Percentiles rank a stretch among this genome's conserved stretches.
phyloP scores from a whole-genome alignment of 2,888 invertebrate species.

The Microctonus brassicae region DNA sequence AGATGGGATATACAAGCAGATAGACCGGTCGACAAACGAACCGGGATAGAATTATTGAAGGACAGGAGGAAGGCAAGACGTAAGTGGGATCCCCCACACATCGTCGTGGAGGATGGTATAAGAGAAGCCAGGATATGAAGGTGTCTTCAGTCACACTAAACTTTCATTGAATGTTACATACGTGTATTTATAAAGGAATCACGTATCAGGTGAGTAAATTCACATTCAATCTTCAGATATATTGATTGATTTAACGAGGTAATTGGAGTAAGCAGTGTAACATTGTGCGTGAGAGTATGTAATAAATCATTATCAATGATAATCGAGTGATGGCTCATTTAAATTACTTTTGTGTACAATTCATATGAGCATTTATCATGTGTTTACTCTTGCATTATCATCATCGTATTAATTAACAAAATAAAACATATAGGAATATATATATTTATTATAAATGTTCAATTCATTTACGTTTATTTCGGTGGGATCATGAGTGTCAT shows the following conservation, averaged over 20 bases:
- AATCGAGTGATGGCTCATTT: background rate
- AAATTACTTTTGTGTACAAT: background rate
- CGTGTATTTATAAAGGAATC: constrained; percentile 43
- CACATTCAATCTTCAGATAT: background rate
- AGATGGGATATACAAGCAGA: constrained; percentile 8
- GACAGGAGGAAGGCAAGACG: constrained; percentile 42
- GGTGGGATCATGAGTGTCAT: background rate
- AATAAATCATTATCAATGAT: background rate
- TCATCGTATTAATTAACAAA: too few relatives aligned
- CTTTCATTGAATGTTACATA: constrained; percentile 62
- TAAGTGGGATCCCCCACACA: constrained; percentile 48
- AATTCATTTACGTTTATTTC: too few relatives aligned
- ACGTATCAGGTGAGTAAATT: constrained; percentile 50
- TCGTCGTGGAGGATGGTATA: constrained; percentile 62
- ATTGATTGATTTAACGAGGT: background rate
- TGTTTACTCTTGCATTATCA: background rate
- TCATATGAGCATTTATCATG: background rate
- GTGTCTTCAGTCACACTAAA: constrained; percentile 68
- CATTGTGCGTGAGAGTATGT: background rate
- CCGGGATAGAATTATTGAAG: constrained; percentile 45
- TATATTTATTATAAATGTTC: too few relatives aligned
- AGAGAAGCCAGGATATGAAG: constrained; percentile 68
- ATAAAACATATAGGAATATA: background rate
- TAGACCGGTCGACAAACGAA: constrained; percentile 26
- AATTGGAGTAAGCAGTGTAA: constrained; percentile 5